Conservation (phyloP, 2,113 vertebrate species). For the Pollimyrus isidori region DNA sequence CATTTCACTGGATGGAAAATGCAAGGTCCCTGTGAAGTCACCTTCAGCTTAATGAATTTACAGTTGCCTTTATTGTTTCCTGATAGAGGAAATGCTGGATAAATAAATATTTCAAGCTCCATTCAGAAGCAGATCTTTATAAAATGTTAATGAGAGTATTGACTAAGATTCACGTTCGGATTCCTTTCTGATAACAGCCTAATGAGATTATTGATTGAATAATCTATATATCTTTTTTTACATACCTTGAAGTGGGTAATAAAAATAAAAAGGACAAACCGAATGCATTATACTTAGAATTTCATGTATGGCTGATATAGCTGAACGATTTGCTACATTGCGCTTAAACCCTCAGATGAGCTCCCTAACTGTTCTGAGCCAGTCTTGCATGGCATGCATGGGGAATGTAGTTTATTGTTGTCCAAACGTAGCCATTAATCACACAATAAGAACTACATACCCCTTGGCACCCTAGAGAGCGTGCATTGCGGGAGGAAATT, state of each 20-base stretch:
- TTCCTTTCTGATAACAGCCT: slow-evolving; percentile 8
- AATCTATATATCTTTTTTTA: not conserved
- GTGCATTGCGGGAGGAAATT: not conserved
- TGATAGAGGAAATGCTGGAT: not conserved
- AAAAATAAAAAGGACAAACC: not conserved
- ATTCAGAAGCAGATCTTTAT: slow-evolving; percentile 6
- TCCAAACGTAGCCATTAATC: not conserved
- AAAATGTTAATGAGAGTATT: slow-evolving; percentile 17
- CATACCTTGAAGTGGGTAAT: not conserved
- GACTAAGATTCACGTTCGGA: slow-evolving; percentile 2
- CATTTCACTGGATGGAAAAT: not conserved
- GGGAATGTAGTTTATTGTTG: slow-evolving; percentile 1
- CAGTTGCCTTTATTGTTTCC: not conserved
- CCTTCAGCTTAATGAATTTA: not conserved
- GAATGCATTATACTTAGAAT: not conserved
- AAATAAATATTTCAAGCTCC: slow-evolving; percentile 6
- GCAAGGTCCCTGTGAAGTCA: not conserved
- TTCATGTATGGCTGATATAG: not conserved
- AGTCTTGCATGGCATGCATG: not conserved
- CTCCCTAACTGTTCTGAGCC: not conserved
- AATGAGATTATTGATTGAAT: slow-evolving; percentile 14
- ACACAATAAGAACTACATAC: not conserved
- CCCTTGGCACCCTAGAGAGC: not conserved
- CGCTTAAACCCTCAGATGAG: not conserved
- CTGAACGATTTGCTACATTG: not conserved